Evolutionary conservation across 1,140 invertebrate genomes (phyloP).

Genomic region (Bradynema listronoti): DNA sequence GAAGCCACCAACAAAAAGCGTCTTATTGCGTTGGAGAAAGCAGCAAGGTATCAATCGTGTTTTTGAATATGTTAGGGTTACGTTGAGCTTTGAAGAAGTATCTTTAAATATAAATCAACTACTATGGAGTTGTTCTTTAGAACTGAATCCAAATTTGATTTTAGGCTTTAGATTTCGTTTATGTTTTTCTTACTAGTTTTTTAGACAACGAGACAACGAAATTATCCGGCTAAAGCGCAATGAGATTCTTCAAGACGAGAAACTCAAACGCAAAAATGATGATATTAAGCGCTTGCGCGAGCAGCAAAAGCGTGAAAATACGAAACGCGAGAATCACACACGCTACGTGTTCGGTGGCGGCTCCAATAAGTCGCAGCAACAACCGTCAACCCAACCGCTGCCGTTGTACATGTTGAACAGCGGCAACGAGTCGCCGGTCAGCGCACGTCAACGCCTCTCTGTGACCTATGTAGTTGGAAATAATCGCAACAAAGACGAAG

Average conservation of each 20-base stretch:
- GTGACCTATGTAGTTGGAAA: too few species aligned
- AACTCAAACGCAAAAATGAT: slow-evolving; percentile 3
- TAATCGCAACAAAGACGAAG: too few species aligned
- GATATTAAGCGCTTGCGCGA: too few species aligned
- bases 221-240: slow-evolving; percentile 4
- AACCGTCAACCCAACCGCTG: too few species aligned
- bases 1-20: slow-evolving; percentile 67
- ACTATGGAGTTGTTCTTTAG: neutral
- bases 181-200: neutral
- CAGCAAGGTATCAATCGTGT: slow-evolving; percentile 12
- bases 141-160: neutral
- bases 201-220: slow-evolving; percentile 52
- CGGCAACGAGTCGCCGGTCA: too few species aligned
- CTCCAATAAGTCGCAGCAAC: too few species aligned
- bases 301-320: too few species aligned
- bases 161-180: neutral
- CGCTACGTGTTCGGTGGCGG: too few species aligned
- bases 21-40: slow-evolving; percentile 72
- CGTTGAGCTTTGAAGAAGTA: slow-evolving; percentile 8
- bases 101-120: neutral
- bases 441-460: too few species aligned
- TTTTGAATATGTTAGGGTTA: neutral
- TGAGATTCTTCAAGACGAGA: neutral
- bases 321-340: too few species aligned
- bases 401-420: too few species aligned